A percentile compares a stretch with the other conserved stretches of the same genome.
These are phyloP conservation scores for Sciaenops ocellatus DNA, from an alignment of 2,797 vertebrate genomes.

Conservation along the genomic window DNA sequence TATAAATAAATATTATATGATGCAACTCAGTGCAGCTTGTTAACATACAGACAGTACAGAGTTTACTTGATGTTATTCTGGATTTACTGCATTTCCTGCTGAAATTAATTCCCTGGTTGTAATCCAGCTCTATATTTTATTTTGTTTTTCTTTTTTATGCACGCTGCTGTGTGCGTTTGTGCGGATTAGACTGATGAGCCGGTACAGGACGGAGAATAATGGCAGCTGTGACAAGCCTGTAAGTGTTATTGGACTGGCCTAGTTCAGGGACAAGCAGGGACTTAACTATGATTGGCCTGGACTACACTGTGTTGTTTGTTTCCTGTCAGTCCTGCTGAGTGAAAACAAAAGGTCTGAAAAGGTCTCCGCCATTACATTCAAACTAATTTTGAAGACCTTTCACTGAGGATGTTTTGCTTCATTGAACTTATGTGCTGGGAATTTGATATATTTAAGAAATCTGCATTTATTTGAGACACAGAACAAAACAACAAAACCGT, in stretches of 20 bases:
- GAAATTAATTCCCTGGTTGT: constrained; percentile 31
- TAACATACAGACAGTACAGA: background rate
- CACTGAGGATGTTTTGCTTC: background rate
- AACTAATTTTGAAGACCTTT: background rate
- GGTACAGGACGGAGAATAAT: constrained; percentile 28
- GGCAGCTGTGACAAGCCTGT: constrained; percentile 55
- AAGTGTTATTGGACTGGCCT: constrained; percentile 73
- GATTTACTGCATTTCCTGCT: constrained; percentile 36
- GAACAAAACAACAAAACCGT: constrained; percentile 31
- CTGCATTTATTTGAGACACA: constrained; percentile 57
- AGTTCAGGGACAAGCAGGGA: constrained; percentile 62
- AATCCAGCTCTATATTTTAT: constrained; percentile 47
- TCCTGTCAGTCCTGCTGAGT: constrained; percentile 35
- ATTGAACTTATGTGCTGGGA: constrained; percentile 25
- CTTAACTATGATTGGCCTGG: constrained; percentile 48
- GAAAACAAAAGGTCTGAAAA: constrained; percentile 35
- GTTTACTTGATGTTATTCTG: constrained; percentile 16
- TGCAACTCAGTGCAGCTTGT: constrained; percentile 14
- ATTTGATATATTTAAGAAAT: constrained; percentile 36
- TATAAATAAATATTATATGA: constrained; percentile 1
- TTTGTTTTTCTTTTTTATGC: constrained; percentile 14
- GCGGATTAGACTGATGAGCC: constrained; percentile 55
- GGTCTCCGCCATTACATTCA: background rate
- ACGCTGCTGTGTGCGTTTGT: constrained; percentile 8
- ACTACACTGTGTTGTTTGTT: constrained; percentile 30